A percentile compares a stretch with the other conserved stretches of the same genome.
These are phyloP conservation scores for Ericerus pela DNA, from an alignment of 1,140 invertebrate species.

Conservation along the genomic window DNA sequence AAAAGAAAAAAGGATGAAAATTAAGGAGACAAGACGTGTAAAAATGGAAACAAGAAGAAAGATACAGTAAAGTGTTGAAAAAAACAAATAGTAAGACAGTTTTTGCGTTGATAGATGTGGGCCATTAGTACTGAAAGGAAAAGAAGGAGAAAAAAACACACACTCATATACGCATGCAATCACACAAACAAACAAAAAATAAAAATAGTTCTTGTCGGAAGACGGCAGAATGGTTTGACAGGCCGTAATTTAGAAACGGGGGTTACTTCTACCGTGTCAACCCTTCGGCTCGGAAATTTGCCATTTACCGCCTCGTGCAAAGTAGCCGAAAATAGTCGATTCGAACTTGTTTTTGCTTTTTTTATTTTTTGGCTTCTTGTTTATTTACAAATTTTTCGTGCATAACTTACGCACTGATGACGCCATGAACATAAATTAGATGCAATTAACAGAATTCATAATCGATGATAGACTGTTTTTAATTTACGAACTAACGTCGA, in stretches of 20 bases:
- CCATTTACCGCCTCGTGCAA: background rate
- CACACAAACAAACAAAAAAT: too few relatives aligned
- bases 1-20: slow-evolving; percentile 4
- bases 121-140: slow-evolving; percentile 3
- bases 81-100: slow-evolving; percentile 12
- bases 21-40: background rate
- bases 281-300: background rate
- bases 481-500: too few relatives aligned
- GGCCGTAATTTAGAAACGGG: slow-evolving; percentile 9
- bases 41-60: slow-evolving; percentile 6
- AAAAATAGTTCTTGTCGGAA: slow-evolving; percentile 10
- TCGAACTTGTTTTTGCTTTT: too few relatives aligned
- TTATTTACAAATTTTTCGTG: too few relatives aligned
- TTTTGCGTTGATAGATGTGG: slow-evolving; percentile 8
- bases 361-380: too few relatives aligned
- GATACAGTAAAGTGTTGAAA: slow-evolving; percentile 11
- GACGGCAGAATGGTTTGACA: slow-evolving; percentile 7
- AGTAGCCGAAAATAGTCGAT: background rate
- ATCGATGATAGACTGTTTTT: too few relatives aligned
- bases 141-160: too few relatives aligned
- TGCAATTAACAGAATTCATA: too few relatives aligned
- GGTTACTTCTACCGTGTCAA: slow-evolving; percentile 4
- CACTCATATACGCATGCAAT: too few relatives aligned
- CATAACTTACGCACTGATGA: too few relatives aligned
- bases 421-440: too few relatives aligned